Evolutionary conservation across 2,113 vertebrate genomes (phyloP).

Genomic region (Oncorhynchus masou): DNA sequence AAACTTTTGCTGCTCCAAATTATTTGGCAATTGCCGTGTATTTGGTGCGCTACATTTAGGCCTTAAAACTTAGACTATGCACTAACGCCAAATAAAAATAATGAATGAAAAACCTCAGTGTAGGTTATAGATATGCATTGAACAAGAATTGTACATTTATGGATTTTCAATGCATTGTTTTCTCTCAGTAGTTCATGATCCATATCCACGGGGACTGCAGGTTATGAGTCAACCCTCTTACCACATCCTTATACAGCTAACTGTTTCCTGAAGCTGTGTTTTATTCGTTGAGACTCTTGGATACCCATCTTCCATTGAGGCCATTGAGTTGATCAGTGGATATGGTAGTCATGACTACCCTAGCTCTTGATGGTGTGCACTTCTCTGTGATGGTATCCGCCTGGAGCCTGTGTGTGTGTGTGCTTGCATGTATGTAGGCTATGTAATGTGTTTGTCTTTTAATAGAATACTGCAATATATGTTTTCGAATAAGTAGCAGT

Average conservation of each 20-base stretch:
- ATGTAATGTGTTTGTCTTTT: background rate
- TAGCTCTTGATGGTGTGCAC: background rate
- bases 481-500: background rate
- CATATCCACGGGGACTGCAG: no score
- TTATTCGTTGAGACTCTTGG: background rate
- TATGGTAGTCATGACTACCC: background rate
- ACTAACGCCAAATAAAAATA: no score
- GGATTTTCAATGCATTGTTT: no score
- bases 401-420: background rate
- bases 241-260: background rate
- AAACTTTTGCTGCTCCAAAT: no score
- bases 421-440: background rate
- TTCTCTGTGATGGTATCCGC: background rate
- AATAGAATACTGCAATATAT: background rate
- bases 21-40: no score
- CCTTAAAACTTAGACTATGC: no score
- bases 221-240: no score
- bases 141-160: no score
- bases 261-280: background rate
- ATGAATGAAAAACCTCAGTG: no score
- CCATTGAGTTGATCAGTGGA: background rate
- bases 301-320: background rate
- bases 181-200: no score
- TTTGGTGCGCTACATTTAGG: no score
- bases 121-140: no score